Evolutionary conservation across 1,140 invertebrate species (phyloP).

Genomic region (Drosophila fuyamai): DNA sequence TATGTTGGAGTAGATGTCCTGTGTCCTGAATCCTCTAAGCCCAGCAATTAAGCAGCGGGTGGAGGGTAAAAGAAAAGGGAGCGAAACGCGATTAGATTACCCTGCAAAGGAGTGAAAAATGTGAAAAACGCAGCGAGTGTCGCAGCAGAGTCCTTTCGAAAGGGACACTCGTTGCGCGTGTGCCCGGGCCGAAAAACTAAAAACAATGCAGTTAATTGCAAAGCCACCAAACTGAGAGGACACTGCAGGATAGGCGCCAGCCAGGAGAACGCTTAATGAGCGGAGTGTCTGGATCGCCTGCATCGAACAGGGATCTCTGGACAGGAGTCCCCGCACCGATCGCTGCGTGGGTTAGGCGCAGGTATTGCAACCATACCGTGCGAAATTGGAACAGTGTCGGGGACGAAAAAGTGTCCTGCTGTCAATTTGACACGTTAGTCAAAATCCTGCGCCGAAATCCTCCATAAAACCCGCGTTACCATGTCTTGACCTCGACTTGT

Average conservation of each 20-base stretch:
- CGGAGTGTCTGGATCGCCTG: conserved; percentile 45
- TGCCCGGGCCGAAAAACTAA: conserved; percentile 39
- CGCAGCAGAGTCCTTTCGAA: conserved; percentile 36
- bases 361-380: conserved; percentile 57
- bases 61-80: conserved; percentile 24
- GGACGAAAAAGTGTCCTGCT: conserved; percentile 44
- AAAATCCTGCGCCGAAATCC: conserved; percentile 41
- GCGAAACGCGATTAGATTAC: conserved; percentile 60
- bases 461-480: conserved; percentile 31
- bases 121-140: conserved; percentile 56
- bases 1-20: conserved; percentile 44
- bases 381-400: conserved; percentile 58
- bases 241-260: conserved; percentile 77
- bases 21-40: conserved; percentile 2
- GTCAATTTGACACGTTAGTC: conserved; percentile 72
- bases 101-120: conserved; percentile 75
- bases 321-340: conserved; percentile 13
- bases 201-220: conserved; percentile 79
- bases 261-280: conserved; percentile 58
- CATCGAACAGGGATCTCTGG: conserved; percentile 8
- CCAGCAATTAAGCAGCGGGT: conserved; percentile 69
- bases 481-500: conserved; percentile 57
- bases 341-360: conserved; percentile 61
- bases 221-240: conserved; percentile 73
- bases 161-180: conserved; percentile 51